A percentile compares a stretch with the other conserved stretches of the same genome.
phyloP scores from a whole-genome alignment of 2,113 vertebrate genomes.

The Prietella phreatophila region DNA sequence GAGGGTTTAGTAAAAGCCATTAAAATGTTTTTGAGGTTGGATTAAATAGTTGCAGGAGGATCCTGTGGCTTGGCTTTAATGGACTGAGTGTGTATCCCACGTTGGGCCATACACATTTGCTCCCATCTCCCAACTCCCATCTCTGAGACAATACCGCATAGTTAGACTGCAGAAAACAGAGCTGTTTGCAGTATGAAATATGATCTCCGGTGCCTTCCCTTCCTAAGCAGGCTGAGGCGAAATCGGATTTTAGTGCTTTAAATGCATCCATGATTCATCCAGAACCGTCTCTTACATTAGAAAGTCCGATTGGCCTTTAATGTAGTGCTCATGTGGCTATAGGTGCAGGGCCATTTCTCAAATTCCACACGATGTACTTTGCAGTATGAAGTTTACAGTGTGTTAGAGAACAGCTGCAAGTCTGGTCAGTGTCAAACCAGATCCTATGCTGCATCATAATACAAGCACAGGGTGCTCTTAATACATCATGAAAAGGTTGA shows the following conservation, averaged over 20 bases:
- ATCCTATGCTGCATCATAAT: background rate
- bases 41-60: conserved; percentile 40
- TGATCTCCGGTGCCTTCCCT: conserved; percentile 32
- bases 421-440: background rate
- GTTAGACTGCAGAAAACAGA: conserved; percentile 51
- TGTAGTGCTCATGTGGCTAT: background rate
- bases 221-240: background rate
- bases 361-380: conserved; percentile 1
- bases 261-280: conserved; percentile 1
- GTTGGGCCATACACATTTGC: conserved; percentile 5
- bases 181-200: conserved; percentile 43
- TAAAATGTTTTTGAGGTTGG: conserved; percentile 43
- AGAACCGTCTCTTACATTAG: background rate
- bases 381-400: background rate
- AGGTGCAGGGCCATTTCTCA: conserved; percentile 5
- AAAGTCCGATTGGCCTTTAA: background rate
- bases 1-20: conserved; percentile 37
- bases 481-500: background rate
- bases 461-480: background rate
- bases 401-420: background rate
- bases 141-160: conserved; percentile 27
- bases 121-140: background rate
- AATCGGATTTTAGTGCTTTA: conserved; percentile 23
- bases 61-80: conserved; percentile 40
- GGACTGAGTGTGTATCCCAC: conserved; percentile 33